Percentiles rank a stretch among this genome's conserved stretches.
Conservation (phyloP, 2,113 vertebrate species). For the Rhizomys pruinosus region DNA sequence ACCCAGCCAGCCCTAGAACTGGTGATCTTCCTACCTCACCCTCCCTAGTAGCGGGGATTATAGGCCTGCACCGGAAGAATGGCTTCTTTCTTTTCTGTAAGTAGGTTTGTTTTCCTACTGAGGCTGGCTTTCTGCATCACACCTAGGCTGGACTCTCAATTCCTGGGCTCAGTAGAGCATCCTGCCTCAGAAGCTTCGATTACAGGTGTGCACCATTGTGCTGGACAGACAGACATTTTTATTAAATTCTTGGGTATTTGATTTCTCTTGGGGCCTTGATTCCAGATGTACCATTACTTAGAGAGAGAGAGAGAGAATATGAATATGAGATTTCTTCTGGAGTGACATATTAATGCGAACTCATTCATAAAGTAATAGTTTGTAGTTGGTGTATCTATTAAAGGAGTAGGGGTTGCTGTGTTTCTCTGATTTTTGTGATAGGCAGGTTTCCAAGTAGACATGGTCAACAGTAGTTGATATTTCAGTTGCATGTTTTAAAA, state of each 20-base stretch:
- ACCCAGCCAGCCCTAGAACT: background rate
- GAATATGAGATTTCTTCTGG: constrained; percentile 19
- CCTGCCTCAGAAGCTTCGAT: background rate
- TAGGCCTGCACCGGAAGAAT: background rate
- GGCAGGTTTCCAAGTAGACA: constrained; percentile 32
- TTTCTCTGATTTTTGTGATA: constrained; percentile 55
- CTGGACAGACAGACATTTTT: constrained; percentile 6
- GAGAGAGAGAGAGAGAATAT: background rate
- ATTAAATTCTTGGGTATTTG: constrained; percentile 9
- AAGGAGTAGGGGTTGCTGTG: background rate
- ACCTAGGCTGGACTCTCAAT: background rate
- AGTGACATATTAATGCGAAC: constrained; percentile 32
- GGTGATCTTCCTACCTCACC: background rate
- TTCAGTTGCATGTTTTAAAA: constrained; percentile 54
- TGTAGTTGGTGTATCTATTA: background rate
- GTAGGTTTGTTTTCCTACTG: background rate
- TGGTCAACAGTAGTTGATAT: constrained; percentile 55
- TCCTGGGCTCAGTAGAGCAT: background rate
- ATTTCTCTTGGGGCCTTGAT: background rate
- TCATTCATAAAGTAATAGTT: constrained; percentile 41
- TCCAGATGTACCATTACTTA: constrained; percentile 15
- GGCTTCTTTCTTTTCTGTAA: background rate
- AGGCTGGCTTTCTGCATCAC: background rate
- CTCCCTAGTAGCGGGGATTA: background rate
- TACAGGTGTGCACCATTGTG: background rate